phyloP scores from a whole-genome alignment of 2,888 invertebrate genomes.

The Eupithecia inturbata region DNA sequence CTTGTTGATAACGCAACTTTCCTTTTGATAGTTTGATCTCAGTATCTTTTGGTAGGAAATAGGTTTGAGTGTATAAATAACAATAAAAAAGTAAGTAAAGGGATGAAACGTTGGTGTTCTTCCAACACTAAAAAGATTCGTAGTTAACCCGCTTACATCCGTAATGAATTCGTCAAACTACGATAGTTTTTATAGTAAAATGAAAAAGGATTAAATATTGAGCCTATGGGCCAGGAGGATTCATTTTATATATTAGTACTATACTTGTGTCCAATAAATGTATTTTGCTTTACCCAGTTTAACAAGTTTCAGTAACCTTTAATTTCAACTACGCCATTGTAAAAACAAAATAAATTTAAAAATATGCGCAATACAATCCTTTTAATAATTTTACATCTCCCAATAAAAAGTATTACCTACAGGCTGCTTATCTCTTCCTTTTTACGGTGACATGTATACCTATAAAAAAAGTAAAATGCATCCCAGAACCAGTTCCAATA shows the following conservation, averaged over 20 bases:
- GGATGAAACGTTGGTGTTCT: no score
- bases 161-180: no score
- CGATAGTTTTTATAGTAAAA: no score
- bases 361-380: constrained; percentile 10
- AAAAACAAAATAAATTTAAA: background rate
- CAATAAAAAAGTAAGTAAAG: background rate
- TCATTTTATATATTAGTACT: no score
- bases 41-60: background rate
- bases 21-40: no score
- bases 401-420: constrained; percentile 35
- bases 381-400: constrained; percentile 32
- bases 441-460: constrained; percentile 41
- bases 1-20: constrained; percentile 29
- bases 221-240: no score
- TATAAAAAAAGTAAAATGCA: constrained; percentile 27
- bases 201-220: no score
- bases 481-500: constrained; percentile 39
- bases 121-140: no score
- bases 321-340: background rate
- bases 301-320: background rate
- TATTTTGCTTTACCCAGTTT: no score
- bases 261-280: no score
- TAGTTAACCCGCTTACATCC: no score
- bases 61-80: background rate
- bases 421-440: constrained; percentile 31